Evolutionary conservation across 2,888 invertebrate genomes (phyloP).

Genomic region (Pandemis corylana): DNA sequence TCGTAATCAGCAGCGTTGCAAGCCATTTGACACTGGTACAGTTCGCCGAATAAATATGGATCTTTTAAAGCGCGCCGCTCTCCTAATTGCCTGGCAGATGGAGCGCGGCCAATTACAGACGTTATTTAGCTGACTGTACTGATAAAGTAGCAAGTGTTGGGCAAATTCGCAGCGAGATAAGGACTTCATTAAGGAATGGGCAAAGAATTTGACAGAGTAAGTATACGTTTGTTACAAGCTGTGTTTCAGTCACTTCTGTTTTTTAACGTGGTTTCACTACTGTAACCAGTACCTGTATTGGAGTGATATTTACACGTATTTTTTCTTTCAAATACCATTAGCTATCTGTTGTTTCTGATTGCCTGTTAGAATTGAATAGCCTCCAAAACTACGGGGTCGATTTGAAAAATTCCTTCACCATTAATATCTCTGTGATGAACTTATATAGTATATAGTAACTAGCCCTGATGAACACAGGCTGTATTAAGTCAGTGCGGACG

Average conservation of each 20-base stretch:
- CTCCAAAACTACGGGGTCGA: too few species aligned
- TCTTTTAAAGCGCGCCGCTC: constrained; percentile 74
- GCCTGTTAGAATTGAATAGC: too few species aligned
- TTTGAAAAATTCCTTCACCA: too few species aligned
- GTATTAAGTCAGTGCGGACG: too few species aligned
- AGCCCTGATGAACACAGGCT: too few species aligned
- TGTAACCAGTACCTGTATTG: too few species aligned
- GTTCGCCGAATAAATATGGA: constrained; percentile 76
- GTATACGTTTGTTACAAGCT: neutral
- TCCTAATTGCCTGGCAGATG: constrained; percentile 82
- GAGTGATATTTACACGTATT: too few species aligned
- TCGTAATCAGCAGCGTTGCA: constrained; percentile 60
- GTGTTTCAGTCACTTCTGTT: neutral
- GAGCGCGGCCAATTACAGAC: constrained; percentile 78
- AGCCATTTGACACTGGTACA: constrained; percentile 58
- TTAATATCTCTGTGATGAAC: too few species aligned
- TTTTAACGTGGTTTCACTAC: neutral
- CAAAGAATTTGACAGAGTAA: constrained; percentile 23
- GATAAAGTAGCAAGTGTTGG: constrained; percentile 66
- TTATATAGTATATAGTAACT: too few species aligned
- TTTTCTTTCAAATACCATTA: too few species aligned
- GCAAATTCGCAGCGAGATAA: constrained; percentile 39
- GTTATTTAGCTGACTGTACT: constrained; percentile 69
- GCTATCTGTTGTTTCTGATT: too few species aligned
- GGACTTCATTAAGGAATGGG: constrained; percentile 30